Evolutionary conservation across 1,140 invertebrate genomes (phyloP), one percentile per base, ranked within the genome.

Genomic region (Asbolus verrucosus): DNA sequence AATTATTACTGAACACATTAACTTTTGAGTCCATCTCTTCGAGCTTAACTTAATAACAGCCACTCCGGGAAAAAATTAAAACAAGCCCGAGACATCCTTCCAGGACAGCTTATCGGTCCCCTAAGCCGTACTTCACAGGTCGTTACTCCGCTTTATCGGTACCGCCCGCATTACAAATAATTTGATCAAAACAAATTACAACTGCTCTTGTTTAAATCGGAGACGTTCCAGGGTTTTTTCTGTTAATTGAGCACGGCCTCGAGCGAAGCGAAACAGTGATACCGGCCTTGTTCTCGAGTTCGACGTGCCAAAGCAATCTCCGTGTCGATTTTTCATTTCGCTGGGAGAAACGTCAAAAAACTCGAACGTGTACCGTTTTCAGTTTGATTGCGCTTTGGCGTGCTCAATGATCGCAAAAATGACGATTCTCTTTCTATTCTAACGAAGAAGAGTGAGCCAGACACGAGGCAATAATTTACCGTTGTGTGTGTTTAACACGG

Each of bases 351-450:
- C 16, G 43, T 9, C 2, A 1, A 27, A 27, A 50, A 24, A 24
- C n/a, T n/a, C n/a, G 19, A 21, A 6, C 9, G 21, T n/a, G n/a
- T n/a, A n/a, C n/a, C n/a, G n/a, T n/a, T n/a, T n/a, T n/a, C n/a
- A n/a, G 46, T 54, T 16, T 50, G 46, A 54, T 54, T 54, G 21
- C 46, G 46, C 9, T 54, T 54, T 54, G 46, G 46, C 46, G 46
- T 54, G 46, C 27, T 54, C 46, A 21, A 27, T 27, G 46, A 21
- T 50, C 43, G 18, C 43, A 14, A 24, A 11, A n/a, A 2, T 4
- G 39, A 41, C 6, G 14, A 21, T 46, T 46, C 18, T 15, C 15
- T 46, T 46, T 46, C 41, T 5, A 30, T 30, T 4, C 4, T 5
- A 5, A 8, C 27, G 5, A 3, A 36, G 2, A 54, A 54, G n/a